Evolutionary conservation across 2,113 vertebrate genomes (phyloP).

Genomic region (Trichomycterus rosablanca): DNA sequence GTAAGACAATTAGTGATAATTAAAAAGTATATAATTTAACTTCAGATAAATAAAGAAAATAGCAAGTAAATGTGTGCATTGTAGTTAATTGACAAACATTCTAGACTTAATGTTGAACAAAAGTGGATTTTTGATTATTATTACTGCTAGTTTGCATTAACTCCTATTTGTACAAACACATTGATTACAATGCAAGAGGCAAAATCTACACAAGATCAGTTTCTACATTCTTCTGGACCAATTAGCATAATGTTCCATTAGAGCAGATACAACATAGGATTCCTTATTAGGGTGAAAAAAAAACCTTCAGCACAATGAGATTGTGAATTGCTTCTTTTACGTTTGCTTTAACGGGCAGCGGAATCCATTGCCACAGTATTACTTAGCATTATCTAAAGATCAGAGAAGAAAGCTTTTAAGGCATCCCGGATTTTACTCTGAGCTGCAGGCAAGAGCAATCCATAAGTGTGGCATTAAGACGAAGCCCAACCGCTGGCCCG

Average conservation of each 20-base stretch:
- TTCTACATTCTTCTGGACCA: not conserved
- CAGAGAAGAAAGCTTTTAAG: slow-evolving; percentile 38
- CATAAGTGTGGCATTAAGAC: slow-evolving; percentile 52
- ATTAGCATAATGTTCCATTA: slow-evolving; percentile 26
- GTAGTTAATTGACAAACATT: too few species aligned
- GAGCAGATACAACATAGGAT: too few species aligned
- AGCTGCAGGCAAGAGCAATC: slow-evolving; percentile 46
- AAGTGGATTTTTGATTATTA: too few species aligned
- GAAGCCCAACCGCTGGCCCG: slow-evolving; percentile 46
- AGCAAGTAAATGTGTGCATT: too few species aligned
- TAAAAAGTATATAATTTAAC: too few species aligned
- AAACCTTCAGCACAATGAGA: slow-evolving; percentile 2
- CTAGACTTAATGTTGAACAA: too few species aligned
- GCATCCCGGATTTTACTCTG: slow-evolving; percentile 32
- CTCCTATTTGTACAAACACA: too few species aligned
- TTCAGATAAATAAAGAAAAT: too few species aligned
- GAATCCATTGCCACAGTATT: slow-evolving; percentile 38
- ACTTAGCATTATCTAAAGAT: slow-evolving; percentile 36
- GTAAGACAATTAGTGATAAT: too few species aligned
- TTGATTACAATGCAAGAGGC: not conserved
- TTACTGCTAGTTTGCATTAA: too few species aligned
- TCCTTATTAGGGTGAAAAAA: too few species aligned
- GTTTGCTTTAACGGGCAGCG: slow-evolving; percentile 20
- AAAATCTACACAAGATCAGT: too few species aligned
- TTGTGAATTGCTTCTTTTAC: slow-evolving; percentile 12